Conservation (phyloP, 2,888 invertebrate species). For the Orchestes rusci region DNA sequence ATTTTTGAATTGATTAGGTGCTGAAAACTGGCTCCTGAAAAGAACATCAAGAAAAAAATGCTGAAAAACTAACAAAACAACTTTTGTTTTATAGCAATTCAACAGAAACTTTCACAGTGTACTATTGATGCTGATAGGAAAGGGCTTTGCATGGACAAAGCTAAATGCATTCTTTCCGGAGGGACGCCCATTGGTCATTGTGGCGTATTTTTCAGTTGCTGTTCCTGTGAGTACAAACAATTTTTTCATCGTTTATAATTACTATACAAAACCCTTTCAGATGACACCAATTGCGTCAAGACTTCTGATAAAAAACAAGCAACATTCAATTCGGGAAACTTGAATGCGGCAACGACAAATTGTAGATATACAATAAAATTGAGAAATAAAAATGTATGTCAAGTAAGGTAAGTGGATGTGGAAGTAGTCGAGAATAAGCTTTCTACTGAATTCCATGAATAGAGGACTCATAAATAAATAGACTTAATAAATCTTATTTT, state of each 20-base stretch:
- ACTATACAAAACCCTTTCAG: conserved; percentile 15
- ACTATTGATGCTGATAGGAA: conserved; percentile 22
- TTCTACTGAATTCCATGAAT: too few relatives aligned
- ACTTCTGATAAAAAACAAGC: conserved; percentile 35
- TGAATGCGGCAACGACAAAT: conserved; percentile 43
- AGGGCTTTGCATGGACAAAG: conserved; percentile 28
- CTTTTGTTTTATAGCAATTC: conserved; percentile 8
- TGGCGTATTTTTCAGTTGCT: conserved; percentile 31
- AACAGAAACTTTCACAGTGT: conserved; percentile 26
- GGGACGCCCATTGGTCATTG: conserved; percentile 29
- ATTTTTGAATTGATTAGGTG: too few relatives aligned
- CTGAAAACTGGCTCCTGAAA: too few relatives aligned
- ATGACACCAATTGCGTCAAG: conserved; percentile 30
- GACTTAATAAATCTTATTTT: too few relatives aligned
- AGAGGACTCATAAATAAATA: too few relatives aligned
- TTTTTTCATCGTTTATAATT: conserved; percentile 2
- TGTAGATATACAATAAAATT: conserved; percentile 52
- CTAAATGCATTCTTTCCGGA: conserved; percentile 29
- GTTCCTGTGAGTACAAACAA: conserved; percentile 31
- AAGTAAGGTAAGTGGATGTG: conserved; percentile 48
- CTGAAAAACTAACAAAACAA: conserved; percentile 1
- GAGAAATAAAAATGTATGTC: conserved; percentile 54
- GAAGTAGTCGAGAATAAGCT: too few relatives aligned
- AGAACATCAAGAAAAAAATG: too few relatives aligned
- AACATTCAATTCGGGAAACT: conserved; percentile 35